Evolutionary conservation across 2,113 vertebrate genomes (phyloP), one percentile per base, ranked within the genome.

Genomic region (Lepus europaeus): DNA sequence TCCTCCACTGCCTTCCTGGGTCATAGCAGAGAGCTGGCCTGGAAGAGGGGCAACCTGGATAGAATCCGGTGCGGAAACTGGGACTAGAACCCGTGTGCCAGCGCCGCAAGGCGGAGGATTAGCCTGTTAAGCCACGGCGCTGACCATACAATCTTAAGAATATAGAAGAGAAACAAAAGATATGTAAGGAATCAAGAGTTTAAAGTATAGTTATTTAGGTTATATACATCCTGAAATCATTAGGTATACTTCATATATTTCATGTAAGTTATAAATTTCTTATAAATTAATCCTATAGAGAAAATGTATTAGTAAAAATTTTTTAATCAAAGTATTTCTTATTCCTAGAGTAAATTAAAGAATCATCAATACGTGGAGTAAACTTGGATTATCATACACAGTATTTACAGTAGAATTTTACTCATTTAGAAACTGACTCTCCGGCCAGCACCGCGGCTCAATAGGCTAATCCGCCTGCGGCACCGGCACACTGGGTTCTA

Each of bases 331-430:
- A 79, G 61, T 78, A 53, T 36, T 93, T 59, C 25, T 95, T 66
- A 80, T 92, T 78, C 68, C 13, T 64, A 16, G 14, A 76, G 5
- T 64, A 82, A 91, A 77, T 17, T 91, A 13, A 91, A 91, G 76
- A 61, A 53, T 5, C 5, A 51, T 64, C 79, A 89, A 73, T 59
- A 72, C 68, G 82, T 95, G 93, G 63, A 79, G 79, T 64, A 95
- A 84, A 87, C 39, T 72, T 89, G 0, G 12, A 51, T 82, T 51
- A 69, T 70, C 16, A n/a, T 16, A 61, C 39, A 84, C 81, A 82
- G 0, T 90, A 51, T 81, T 86, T 86, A 49, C 1, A 22, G 9
- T 64, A 39, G 1, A 90, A 5, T 53, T 83, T 93, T 6, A 79
- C 1, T 91, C 70, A 39, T 36, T 93, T 86, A 91, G 23, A 89